phyloP scores from a whole-genome alignment of 2,888 invertebrate species.

The Coelopa pilipes region DNA sequence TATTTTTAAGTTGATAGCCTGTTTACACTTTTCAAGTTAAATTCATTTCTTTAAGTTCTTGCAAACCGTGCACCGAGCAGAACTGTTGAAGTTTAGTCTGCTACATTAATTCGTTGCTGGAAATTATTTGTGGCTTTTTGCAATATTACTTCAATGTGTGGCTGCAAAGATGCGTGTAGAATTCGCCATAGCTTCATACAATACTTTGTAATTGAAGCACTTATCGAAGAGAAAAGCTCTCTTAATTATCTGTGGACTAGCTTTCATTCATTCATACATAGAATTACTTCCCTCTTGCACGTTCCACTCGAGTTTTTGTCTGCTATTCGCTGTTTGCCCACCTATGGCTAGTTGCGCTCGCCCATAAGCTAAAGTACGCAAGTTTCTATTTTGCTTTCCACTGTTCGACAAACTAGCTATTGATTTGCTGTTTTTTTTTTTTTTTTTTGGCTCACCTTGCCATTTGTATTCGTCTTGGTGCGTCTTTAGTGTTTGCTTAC shows the following conservation, averaged over 20 bases:
- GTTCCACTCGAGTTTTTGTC: neutral
- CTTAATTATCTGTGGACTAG: neutral
- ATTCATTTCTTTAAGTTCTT: neutral
- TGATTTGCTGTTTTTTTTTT: neutral
- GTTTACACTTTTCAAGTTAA: neutral
- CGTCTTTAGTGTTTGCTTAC: conserved; percentile 11
- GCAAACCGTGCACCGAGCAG: neutral
- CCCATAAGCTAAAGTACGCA: conserved; percentile 1
- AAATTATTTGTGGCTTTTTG: too few species aligned
- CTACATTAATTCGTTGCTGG: conserved; percentile 1
- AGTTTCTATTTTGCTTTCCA: neutral
- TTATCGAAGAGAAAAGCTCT: neutral
- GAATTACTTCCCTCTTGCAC: neutral
- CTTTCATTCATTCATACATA: neutral
- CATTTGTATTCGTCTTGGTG: neutral
- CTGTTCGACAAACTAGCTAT: neutral
- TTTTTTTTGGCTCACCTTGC: neutral
- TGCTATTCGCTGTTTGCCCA: neutral
- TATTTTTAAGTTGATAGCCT: neutral
- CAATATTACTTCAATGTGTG: too few species aligned
- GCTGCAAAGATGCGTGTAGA: too few species aligned
- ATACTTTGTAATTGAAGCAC: too few species aligned
- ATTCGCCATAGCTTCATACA: too few species aligned
- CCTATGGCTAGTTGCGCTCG: too few species aligned
- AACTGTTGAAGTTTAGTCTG: neutral